phyloP scores from a whole-genome alignment of 2,888 invertebrate genomes.

The Fragum fragum region DNA sequence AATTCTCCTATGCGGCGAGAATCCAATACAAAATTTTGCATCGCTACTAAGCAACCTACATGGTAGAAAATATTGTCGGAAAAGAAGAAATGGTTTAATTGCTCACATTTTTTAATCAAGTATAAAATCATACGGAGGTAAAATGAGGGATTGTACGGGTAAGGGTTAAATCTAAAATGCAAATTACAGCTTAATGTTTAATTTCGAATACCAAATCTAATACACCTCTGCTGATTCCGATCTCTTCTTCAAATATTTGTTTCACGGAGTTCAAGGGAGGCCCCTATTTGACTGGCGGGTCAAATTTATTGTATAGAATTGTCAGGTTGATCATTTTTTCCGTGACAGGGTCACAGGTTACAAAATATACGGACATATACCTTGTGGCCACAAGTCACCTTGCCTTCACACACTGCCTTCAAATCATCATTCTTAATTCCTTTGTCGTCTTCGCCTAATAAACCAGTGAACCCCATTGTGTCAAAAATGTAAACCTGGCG shows the following conservation, averaged over 20 bases:
- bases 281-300: not conserved
- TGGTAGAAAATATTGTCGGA: no score
- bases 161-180: no score
- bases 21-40: no score
- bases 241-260: no score
- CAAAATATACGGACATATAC: not conserved
- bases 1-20: no score
- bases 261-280: not conserved
- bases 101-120: not conserved
- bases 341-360: not conserved
- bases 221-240: no score
- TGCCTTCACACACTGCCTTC: constrained; percentile 8
- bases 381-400: not conserved
- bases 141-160: no score
- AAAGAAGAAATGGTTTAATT: no score
- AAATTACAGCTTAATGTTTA: not conserved
- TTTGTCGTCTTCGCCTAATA: not conserved
- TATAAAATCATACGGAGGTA: no score
- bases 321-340: no score
- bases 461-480: constrained; percentile 8
- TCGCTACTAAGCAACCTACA: no score
- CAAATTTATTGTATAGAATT: not conserved
- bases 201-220: not conserved
- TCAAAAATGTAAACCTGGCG: not conserved
- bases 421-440: not conserved